These are phyloP conservation scores for Trypoxylus dichotomus DNA, from an alignment of 1,140 invertebrate species.

Conservation along the genomic window DNA sequence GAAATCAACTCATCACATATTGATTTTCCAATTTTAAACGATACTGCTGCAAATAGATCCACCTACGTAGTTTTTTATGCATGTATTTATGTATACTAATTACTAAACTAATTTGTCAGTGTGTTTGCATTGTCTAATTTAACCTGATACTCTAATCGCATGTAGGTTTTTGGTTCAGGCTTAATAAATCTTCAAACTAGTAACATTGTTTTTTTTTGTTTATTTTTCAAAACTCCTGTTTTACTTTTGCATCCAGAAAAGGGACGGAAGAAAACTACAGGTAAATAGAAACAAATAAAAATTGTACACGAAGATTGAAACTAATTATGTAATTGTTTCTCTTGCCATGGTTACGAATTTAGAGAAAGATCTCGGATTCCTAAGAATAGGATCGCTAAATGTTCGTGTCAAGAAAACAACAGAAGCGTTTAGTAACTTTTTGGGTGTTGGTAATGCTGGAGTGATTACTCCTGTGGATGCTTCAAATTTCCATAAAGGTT, in stretches of 20 bases:
- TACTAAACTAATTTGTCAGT: background rate
- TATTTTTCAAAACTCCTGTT: slow-evolving; percentile 19
- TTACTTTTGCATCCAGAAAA: slow-evolving; percentile 30
- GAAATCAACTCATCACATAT: too few relatives aligned
- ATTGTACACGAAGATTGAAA: background rate
- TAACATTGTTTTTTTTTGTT: background rate
- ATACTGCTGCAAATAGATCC: background rate
- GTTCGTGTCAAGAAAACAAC: slow-evolving; percentile 89
- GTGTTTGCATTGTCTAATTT: background rate
- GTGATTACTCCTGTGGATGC: slow-evolving; percentile 46
- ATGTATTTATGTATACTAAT: background rate
- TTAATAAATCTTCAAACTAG: background rate
- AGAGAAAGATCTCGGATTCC: slow-evolving; percentile 86
- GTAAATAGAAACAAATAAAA: background rate
- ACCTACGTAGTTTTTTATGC: background rate
- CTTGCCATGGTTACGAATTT: slow-evolving; percentile 30
- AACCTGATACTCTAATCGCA: background rate
- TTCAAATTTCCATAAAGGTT: slow-evolving; percentile 75
- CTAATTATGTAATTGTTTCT: background rate
- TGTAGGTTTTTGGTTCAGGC: background rate
- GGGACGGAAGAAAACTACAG: slow-evolving; percentile 8
- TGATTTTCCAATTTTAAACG: too few relatives aligned
- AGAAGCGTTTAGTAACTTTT: slow-evolving; percentile 85
- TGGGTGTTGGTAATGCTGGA: slow-evolving; percentile 68
- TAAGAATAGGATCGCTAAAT: slow-evolving; percentile 88